Percentiles rank a stretch among this genome's conserved stretches.
Evolutionary conservation across 2,113 vertebrate genomes (phyloP).

Genomic region (Bos indicus): DNA sequence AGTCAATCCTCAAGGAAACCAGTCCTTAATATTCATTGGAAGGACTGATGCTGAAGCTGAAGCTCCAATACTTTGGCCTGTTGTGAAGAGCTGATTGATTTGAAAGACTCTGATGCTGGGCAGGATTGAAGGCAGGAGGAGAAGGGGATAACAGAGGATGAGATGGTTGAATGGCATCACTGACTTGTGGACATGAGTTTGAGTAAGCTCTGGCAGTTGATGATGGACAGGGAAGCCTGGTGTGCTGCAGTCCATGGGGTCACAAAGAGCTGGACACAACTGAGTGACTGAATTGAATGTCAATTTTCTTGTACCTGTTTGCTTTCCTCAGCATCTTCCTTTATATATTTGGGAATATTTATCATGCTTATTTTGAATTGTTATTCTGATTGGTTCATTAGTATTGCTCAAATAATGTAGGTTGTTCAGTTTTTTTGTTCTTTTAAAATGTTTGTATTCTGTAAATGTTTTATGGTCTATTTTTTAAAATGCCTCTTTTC

Average conservation of each 20-base stretch:
- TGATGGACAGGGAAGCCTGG: neutral
- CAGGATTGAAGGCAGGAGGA: neutral
- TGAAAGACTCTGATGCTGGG: neutral
- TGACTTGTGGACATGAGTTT: neutral
- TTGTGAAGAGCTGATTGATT: neutral
- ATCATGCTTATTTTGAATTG: neutral
- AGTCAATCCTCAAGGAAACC: neutral
- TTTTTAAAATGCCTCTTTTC: neutral
- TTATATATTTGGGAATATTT: neutral
- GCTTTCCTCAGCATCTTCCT: neutral
- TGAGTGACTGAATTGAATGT: neutral
- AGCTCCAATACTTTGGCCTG: neutral
- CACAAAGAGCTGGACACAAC: neutral
- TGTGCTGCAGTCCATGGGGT: neutral
- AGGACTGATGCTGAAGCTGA: neutral
- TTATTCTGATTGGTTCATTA: neutral
- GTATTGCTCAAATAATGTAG: neutral
- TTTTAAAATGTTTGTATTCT: neutral
- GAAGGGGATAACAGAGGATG: neutral
- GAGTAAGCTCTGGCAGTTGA: neutral
- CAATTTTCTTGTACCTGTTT: neutral
- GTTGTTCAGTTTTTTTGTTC: neutral
- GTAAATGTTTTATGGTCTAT: neutral
- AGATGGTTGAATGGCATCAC: neutral
- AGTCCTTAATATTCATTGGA: neutral